Percentiles rank a stretch among this genome's conserved stretches.
phyloP scores from a whole-genome alignment of 2,797 vertebrate genomes.

The Clarias fuscus region DNA sequence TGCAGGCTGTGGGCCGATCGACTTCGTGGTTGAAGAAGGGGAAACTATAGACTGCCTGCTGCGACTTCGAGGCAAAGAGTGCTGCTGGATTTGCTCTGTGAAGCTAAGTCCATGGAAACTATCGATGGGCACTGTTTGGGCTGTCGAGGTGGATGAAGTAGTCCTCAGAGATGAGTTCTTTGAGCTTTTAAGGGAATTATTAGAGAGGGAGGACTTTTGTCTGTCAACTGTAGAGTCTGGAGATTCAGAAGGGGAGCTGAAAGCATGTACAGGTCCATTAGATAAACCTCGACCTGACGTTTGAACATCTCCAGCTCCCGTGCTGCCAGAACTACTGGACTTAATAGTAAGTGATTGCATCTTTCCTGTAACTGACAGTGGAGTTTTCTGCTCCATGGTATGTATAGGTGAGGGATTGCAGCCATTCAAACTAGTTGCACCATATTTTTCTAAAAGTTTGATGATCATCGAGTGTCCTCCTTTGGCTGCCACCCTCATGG shows the following conservation, averaged over 20 bases:
- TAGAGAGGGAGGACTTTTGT: conserved; percentile 94
- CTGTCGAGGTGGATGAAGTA: conserved; percentile 94
- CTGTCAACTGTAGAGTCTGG: conserved; percentile 95
- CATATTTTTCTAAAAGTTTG: conserved; percentile 94
- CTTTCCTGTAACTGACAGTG: conserved; percentile 82
- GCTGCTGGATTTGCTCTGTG: conserved; percentile 97
- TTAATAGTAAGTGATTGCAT: conserved; percentile 92
- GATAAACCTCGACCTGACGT: conserved; percentile 82
- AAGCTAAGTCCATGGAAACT: conserved; percentile 93
- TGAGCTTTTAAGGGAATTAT: conserved; percentile 97
- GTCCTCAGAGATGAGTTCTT: conserved; percentile 96
- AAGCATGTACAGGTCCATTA: conserved; percentile 90
- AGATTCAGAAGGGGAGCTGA: conserved; percentile 95
- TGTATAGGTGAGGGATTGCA: conserved; percentile 93
- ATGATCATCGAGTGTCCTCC: conserved; percentile 92
- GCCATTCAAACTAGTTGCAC: conserved; percentile 87
- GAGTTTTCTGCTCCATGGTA: conserved; percentile 90
- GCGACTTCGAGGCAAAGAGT: conserved; percentile 93
- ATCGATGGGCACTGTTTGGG: conserved; percentile 96
- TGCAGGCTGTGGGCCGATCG: conserved; percentile 83
- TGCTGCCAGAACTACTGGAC: conserved; percentile 95
- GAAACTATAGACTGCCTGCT: conserved; percentile 95
- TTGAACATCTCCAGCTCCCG: conserved; percentile 86
- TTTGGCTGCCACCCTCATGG: conserved; percentile 97
- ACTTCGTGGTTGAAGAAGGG: conserved; percentile 91